These are phyloP conservation scores for Amphiprion clarkii DNA, from an alignment of 2,797 vertebrate genomes.

Conservation along the genomic window DNA sequence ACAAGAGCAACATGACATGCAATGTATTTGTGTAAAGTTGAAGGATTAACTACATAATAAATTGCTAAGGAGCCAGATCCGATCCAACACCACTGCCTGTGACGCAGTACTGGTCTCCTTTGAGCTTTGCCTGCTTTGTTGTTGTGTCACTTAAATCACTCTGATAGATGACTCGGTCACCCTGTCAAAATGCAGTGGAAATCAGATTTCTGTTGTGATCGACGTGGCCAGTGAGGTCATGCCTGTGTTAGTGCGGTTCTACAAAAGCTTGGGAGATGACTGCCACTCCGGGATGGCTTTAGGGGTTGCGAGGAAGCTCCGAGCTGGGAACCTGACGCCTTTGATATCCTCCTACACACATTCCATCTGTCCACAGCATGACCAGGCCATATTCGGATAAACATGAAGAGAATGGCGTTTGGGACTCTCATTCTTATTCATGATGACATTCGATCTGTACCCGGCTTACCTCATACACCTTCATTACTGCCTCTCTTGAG, in stretches of 20 bases:
- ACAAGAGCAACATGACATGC: not conserved
- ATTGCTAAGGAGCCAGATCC: not conserved
- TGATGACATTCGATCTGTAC: constrained; percentile 67
- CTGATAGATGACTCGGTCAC: constrained; percentile 49
- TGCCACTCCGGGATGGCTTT: constrained; percentile 67
- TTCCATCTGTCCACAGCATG: constrained; percentile 71
- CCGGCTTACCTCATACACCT: constrained; percentile 69
- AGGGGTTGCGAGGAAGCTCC: constrained; percentile 66
- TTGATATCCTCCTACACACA: constrained; percentile 80
- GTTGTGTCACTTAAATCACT: constrained; percentile 47
- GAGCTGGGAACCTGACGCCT: constrained; percentile 77
- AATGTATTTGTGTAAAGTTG: not conserved
- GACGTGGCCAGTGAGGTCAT: constrained; percentile 79
- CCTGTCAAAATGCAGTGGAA: constrained; percentile 53
- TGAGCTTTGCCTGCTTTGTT: constrained; percentile 62
- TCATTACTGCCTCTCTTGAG: constrained; percentile 42
- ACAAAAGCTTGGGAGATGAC: constrained; percentile 72
- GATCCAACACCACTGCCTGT: constrained; percentile 9
- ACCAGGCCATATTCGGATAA: constrained; percentile 62
- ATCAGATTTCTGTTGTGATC: constrained; percentile 73
- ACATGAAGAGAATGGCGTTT: constrained; percentile 50
- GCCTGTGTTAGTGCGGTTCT: constrained; percentile 44
- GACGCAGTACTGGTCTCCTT: constrained; percentile 23
- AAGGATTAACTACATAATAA: constrained; percentile 4
- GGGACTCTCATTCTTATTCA: constrained; percentile 55